A percentile compares a stretch with the other conserved stretches of the same genome.
Conservation (phyloP, 1,140 invertebrate genomes). For the Apis laboriosa region DNA sequence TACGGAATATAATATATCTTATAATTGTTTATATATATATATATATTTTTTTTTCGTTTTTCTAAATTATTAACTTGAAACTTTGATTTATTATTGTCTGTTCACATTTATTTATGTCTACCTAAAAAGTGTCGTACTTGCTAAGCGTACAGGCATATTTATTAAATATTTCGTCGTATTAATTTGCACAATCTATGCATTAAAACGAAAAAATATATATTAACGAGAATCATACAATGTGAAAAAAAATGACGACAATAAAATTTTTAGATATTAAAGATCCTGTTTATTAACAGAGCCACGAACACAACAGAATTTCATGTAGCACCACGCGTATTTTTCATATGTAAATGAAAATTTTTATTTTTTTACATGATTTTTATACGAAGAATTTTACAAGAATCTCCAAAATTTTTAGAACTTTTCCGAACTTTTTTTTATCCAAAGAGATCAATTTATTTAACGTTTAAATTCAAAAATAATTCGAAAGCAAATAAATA, state of each 20-base stretch:
- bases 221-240: background rate
- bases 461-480: background rate
- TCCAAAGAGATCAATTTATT: background rate
- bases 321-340: background rate
- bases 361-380: background rate
- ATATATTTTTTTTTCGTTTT: slow-evolving; percentile 19
- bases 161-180: slow-evolving; percentile 21
- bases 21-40: slow-evolving; percentile 46
- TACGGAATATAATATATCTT: background rate
- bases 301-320: slow-evolving; percentile 54
- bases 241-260: slow-evolving; percentile 5
- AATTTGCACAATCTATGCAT: slow-evolving; percentile 11
- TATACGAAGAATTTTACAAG: background rate
- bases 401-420: too few relatives aligned
- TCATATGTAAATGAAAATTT: background rate
- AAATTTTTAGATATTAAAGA: slow-evolving; percentile 21
- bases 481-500: background rate
- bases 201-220: background rate
- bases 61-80: slow-evolving; percentile 59
- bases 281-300: background rate
- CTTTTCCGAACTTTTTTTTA: too few relatives aligned
- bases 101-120: slow-evolving; percentile 78
- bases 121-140: slow-evolving; percentile 57
- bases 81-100: slow-evolving; percentile 77
- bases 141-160: slow-evolving; percentile 11